phyloP scores from a whole-genome alignment of 2,113 vertebrate genomes.

The Albula goreensis region DNA sequence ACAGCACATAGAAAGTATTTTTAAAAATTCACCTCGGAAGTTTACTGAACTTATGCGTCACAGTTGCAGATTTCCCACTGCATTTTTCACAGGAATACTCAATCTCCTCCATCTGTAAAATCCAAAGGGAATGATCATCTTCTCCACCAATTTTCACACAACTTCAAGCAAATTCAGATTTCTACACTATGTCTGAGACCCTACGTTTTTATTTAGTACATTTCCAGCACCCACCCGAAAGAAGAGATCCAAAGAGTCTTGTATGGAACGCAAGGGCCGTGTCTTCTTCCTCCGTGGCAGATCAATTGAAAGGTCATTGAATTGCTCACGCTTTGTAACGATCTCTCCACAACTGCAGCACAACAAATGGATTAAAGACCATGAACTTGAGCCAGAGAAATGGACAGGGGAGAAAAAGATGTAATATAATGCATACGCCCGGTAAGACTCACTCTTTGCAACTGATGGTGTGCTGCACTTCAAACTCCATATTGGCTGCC shows the following conservation, averaged over 20 bases:
- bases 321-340: conserved; percentile 92
- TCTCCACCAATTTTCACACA: neutral
- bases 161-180: neutral
- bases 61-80: conserved; percentile 86
- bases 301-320: conserved; percentile 97
- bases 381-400: no score
- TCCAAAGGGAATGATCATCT: conserved; percentile 33
- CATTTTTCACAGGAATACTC: conserved; percentile 99
- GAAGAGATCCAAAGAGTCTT: conserved; percentile 97
- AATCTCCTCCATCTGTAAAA: conserved; percentile 86
- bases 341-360: conserved; percentile 85
- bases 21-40: conserved; percentile 80
- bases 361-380: no score
- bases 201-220: no score
- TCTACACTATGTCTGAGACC: no score
- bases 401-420: neutral
- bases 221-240: conserved; percentile 76
- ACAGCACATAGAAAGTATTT: neutral
- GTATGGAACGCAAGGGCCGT: conserved; percentile 86
- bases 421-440: neutral
- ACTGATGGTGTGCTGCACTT: conserved; percentile 94
- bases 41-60: conserved; percentile 94
- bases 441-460: conserved; percentile 85
- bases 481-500: conserved; percentile 93
- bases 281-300: conserved; percentile 90